Evolutionary conservation across 2,113 vertebrate genomes (phyloP).

Genomic region (Vulpes lagopus): DNA sequence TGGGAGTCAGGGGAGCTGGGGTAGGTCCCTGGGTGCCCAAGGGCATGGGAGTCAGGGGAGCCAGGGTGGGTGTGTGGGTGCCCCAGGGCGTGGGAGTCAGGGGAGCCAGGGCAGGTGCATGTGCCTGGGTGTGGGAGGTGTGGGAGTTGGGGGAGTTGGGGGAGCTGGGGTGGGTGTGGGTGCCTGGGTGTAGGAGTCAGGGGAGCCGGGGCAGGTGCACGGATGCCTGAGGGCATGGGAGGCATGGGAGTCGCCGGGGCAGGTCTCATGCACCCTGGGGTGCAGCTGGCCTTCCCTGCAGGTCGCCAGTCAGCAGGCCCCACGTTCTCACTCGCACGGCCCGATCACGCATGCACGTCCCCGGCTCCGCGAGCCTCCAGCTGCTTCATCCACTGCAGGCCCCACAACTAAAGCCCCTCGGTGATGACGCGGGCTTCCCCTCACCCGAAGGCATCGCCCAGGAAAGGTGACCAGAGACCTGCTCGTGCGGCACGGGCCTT

Average conservation of each 20-base stretch:
- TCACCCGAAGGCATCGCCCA: not conserved
- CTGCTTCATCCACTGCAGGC: rapidly evolving
- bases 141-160: not conserved
- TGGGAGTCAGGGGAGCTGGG: too few relatives aligned
- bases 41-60: too few relatives aligned
- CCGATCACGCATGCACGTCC: not conserved
- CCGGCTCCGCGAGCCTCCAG: not conserved
- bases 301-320: not conserved
- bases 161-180: not conserved
- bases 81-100: too few relatives aligned
- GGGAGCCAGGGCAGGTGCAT: too few relatives aligned
- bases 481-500: not conserved
- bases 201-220: too few relatives aligned
- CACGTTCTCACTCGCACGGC: rapidly evolving
- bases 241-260: not conserved
- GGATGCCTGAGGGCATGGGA: too few relatives aligned
- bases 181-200: too few relatives aligned
- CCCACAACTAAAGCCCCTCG: not conserved
- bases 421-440: rapidly evolving
- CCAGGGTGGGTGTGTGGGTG: too few relatives aligned
- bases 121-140: too few relatives aligned
- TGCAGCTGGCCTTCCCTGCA: not conserved
- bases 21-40: too few relatives aligned
- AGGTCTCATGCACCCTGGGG: not conserved
- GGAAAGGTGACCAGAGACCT: not conserved